Conservation (phyloP, 2,888 invertebrate species). For the Bellardia bayeri region DNA sequence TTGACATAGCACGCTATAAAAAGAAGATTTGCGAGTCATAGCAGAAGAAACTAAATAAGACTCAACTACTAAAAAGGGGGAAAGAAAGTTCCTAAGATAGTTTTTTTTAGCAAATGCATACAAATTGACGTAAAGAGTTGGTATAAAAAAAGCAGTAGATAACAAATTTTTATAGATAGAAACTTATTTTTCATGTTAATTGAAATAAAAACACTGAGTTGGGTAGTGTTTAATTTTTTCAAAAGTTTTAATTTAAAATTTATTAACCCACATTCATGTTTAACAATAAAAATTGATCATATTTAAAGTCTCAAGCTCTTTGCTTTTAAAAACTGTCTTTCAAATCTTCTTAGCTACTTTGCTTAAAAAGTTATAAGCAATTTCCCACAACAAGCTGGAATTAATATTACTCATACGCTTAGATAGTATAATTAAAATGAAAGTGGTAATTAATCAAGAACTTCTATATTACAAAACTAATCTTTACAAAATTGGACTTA, state of each 20-base stretch:
- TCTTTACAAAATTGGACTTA: not conserved
- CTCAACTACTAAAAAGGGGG: not conserved
- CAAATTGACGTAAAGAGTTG: not conserved
- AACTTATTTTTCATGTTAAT: too few species aligned
- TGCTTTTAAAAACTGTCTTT: not conserved
- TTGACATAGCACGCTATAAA: slow-evolving; percentile 20
- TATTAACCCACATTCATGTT: too few species aligned
- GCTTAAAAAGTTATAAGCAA: not conserved
- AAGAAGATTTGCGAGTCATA: not conserved
- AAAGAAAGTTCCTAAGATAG: not conserved
- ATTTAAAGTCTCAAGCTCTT: not conserved
- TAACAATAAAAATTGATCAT: too few species aligned
- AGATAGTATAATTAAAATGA: not conserved
- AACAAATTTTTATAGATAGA: too few species aligned
- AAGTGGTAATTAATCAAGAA: not conserved
- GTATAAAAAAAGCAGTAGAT: not conserved
- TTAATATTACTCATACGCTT: slow-evolving; percentile 6
- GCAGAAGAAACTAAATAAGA: not conserved
- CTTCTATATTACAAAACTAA: not conserved
- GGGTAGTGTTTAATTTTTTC: too few species aligned
- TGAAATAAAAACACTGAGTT: too few species aligned
- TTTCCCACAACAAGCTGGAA: not conserved
- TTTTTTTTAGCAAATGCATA: not conserved
- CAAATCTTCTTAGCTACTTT: not conserved
- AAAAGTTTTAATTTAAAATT: too few species aligned